Evolutionary conservation across 2,888 invertebrate species (phyloP).

Genomic region (Troides helena): DNA sequence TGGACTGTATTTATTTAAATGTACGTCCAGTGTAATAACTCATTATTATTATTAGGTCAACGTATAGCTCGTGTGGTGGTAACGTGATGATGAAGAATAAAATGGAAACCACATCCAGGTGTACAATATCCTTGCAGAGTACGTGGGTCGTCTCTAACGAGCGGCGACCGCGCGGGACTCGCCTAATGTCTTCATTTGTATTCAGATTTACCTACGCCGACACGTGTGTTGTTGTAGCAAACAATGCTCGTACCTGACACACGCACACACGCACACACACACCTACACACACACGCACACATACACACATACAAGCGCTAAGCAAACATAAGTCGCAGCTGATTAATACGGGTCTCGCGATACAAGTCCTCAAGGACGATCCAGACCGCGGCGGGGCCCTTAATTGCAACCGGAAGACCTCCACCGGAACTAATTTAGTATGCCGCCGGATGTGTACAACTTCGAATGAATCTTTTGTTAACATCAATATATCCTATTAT

Average conservation of each 20-base stretch:
- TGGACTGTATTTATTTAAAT: too few relatives aligned
- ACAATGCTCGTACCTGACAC: slow-evolving; percentile 11
- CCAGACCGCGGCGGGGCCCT: too few relatives aligned
- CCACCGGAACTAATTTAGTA: too few relatives aligned
- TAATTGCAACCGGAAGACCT: too few relatives aligned
- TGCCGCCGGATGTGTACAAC: too few relatives aligned
- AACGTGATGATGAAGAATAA: too few relatives aligned
- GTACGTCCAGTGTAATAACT: too few relatives aligned
- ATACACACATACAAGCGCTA: neutral
- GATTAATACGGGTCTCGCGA: slow-evolving; percentile 11
- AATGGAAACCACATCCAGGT: slow-evolving; percentile 26
- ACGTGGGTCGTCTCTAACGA: slow-evolving; percentile 47
- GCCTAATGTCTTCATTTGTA: slow-evolving; percentile 72
- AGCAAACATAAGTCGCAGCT: slow-evolving; percentile 19
- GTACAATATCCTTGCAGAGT: slow-evolving; percentile 31
- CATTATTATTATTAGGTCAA: too few relatives aligned
- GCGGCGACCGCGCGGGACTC: slow-evolving; percentile 47
- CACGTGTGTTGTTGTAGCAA: slow-evolving; percentile 37
- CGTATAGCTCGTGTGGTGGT: too few relatives aligned
- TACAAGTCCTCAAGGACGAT: neutral
- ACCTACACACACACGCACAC: neutral
- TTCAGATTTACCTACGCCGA: slow-evolving; percentile 67
- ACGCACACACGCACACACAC: slow-evolving; percentile 5
- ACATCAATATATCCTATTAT: too few relatives aligned
- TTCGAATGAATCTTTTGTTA: too few relatives aligned